Conservation (phyloP, 2,797 vertebrate species). For the Poeciliopsis paucimaculata region DNA sequence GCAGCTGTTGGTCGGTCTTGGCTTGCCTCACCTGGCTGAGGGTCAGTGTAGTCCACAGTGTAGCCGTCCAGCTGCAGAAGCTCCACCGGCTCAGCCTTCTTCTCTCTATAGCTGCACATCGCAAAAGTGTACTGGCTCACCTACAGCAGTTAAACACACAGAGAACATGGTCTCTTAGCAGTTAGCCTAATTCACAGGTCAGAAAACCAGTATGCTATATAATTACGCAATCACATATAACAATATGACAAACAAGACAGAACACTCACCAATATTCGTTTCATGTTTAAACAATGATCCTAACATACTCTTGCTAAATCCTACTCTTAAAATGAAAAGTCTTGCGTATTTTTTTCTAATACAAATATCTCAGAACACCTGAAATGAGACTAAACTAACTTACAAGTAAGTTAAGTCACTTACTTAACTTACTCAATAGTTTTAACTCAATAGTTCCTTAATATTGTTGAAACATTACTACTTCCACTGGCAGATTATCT, state of each 20-base stretch:
- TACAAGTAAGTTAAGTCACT: too few species aligned
- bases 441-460: too few species aligned
- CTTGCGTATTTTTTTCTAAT: too few species aligned
- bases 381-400: too few species aligned
- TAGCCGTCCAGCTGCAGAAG: conserved; percentile 96
- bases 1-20: neutral
- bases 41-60: conserved; percentile 98
- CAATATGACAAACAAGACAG: neutral
- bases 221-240: neutral
- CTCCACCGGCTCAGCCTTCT: conserved; percentile 97
- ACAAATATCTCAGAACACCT: too few species aligned
- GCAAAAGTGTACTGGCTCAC: conserved; percentile 99
- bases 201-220: neutral
- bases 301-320: neutral
- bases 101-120: conserved; percentile 99
- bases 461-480: too few species aligned
- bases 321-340: too few species aligned
- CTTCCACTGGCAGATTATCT: too few species aligned
- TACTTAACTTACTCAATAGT: too few species aligned
- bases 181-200: neutral
- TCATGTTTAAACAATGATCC: neutral
- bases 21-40: conserved; percentile 90
- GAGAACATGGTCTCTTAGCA: too few species aligned
- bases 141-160: conserved; percentile 74
- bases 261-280: neutral